phyloP scores from a whole-genome alignment of 35 echinoderm and acorn worm species.

The Holothuria glaberrima region DNA sequence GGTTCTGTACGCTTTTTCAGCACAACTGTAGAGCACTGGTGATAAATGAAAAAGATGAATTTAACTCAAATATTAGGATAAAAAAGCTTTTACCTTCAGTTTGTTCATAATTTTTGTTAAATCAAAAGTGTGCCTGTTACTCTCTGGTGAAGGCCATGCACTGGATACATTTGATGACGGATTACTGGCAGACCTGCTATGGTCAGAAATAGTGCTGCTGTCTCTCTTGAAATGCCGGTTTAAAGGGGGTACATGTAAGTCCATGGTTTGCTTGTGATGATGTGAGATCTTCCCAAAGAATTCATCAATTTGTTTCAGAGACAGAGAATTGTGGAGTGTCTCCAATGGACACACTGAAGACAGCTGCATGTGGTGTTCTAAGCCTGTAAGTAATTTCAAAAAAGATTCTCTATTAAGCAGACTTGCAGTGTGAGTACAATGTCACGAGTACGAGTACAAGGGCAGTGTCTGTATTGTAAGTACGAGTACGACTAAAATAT shows the following conservation, averaged over 20 bases:
- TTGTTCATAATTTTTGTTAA: constrained; percentile 45
- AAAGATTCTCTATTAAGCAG: no score
- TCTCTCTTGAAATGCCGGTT: constrained; percentile 35
- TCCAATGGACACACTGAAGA: constrained; percentile 90
- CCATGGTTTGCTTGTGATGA: constrained; percentile 43
- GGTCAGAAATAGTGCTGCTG: constrained; percentile 46
- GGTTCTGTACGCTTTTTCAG: no score
- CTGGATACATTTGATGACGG: constrained; percentile 90
- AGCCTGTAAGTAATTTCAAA: constrained; percentile 48
- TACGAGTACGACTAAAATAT: no score
- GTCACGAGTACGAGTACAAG: no score
- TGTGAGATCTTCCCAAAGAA: constrained; percentile 82
- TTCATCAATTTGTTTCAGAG: constrained; percentile 88
- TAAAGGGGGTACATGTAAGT: neutral
- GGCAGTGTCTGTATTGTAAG: no score
- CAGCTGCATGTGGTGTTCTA: constrained; percentile 89
- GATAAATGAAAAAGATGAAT: no score
- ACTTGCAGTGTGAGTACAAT: no score
- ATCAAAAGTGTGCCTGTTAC: constrained; percentile 58
- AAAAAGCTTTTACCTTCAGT: constrained; percentile 22
- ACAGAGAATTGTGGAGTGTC: constrained; percentile 93
- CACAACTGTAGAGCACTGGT: neutral
- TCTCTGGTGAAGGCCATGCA: constrained; percentile 85
- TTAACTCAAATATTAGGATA: no score
- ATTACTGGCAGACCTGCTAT: constrained; percentile 81